Conservation (phyloP, 2,888 invertebrate genomes). For the Lagria hirta region DNA sequence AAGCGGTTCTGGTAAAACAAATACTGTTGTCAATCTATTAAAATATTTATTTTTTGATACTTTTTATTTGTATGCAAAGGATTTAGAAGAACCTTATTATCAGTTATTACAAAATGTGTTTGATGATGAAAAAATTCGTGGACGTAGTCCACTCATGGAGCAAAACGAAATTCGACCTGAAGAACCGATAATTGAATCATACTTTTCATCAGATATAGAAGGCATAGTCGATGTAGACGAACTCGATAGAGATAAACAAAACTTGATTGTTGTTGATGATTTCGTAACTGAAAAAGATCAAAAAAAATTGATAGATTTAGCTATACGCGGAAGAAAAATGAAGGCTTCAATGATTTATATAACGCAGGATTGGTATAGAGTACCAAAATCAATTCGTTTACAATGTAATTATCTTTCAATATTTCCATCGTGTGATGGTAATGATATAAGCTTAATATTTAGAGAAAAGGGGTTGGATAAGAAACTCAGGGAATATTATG, state of each 20-base stretch:
- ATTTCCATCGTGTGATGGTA: no score
- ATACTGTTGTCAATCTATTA: slow-evolving; percentile 7
- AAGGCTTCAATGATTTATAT: no score
- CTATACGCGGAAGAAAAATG: no score
- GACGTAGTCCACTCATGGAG: no score
- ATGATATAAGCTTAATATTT: no score
- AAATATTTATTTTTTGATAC: slow-evolving; percentile 7
- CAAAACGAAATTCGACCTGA: no score
- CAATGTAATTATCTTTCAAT: no score
- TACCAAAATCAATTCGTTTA: no score
- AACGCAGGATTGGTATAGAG: no score
- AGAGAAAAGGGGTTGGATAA: slow-evolving; percentile 4
- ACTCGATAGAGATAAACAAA: slow-evolving; percentile 7
- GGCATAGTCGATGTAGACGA: slow-evolving; percentile 10
- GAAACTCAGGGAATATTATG: slow-evolving; percentile 7
- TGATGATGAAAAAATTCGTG: slow-evolving; percentile 10
- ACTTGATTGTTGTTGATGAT: slow-evolving; percentile 6
- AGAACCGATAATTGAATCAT: slow-evolving; percentile 6
- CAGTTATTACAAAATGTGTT: slow-evolving; percentile 7
- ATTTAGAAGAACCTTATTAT: no score
- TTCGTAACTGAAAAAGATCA: slow-evolving; percentile 1
- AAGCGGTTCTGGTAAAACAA: slow-evolving; percentile 9
- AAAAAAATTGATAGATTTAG: neutral
- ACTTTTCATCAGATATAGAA: slow-evolving; percentile 11
- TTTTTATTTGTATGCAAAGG: slow-evolving; percentile 5